Conservation (phyloP, 2,113 vertebrate genomes). For the Opisthocomus hoazin region DNA sequence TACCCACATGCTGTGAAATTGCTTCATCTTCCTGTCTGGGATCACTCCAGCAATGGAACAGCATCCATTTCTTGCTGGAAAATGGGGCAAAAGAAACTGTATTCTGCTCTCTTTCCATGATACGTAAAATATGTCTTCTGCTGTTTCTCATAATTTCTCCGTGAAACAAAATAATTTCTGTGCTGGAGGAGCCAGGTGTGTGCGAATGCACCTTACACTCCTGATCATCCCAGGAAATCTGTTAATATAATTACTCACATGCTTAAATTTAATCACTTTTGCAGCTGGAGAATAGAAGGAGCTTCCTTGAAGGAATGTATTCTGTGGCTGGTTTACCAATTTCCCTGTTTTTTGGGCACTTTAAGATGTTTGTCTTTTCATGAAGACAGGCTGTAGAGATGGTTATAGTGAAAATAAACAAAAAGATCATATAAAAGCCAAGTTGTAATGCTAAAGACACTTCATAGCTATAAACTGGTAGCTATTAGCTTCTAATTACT, state of each 20-base stretch:
- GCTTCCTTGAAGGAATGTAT: not conserved
- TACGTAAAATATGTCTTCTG: not conserved
- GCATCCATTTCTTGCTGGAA: not conserved
- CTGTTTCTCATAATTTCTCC: not conserved
- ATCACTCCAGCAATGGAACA: not conserved
- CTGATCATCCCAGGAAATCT: not conserved
- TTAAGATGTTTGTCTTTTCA: not conserved
- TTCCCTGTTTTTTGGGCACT: not conserved
- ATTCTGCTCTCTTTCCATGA: not conserved
- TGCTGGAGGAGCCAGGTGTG: not conserved
- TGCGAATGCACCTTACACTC: not conserved
- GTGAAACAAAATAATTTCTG: not conserved
- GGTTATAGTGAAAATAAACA: conserved; percentile 11
- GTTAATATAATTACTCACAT: not conserved
- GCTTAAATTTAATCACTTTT: not conserved
- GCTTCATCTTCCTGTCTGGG: not conserved
- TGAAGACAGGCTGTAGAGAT: not conserved
- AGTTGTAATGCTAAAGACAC: conserved; percentile 21
- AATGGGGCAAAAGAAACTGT: not conserved
- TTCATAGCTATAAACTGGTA: conserved; percentile 42
- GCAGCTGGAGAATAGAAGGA: not conserved
- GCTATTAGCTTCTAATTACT: conserved; percentile 58
- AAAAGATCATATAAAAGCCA: conserved; percentile 39
- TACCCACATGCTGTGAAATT: not conserved
- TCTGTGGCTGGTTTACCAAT: not conserved